phyloP scores from a whole-genome alignment of 1,140 invertebrate species.

The Trachymyrmex cornetzi region DNA sequence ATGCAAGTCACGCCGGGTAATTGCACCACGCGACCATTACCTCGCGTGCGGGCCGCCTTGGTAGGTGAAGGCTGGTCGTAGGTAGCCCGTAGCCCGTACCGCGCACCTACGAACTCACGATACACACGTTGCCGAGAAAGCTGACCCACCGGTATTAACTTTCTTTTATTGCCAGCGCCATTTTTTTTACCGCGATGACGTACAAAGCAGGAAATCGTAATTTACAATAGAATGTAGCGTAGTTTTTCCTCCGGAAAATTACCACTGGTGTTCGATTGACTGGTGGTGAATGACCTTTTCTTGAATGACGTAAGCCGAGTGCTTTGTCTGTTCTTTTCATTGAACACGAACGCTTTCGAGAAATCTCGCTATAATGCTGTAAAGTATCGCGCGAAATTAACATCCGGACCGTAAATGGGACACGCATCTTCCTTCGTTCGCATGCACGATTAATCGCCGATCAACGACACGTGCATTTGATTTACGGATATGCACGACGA shows the following conservation, averaged over 20 bases:
- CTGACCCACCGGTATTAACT: conserved; percentile 47
- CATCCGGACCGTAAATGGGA: conserved; percentile 2
- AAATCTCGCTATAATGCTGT: conserved; percentile 8
- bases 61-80: conserved; percentile 72
- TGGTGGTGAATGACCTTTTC: too few species aligned
- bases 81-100: conserved; percentile 26
- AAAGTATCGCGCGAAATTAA: conserved; percentile 39
- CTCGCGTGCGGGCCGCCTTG: conserved; percentile 71
- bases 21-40: conserved; percentile 79
- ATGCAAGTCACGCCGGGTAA: conserved; percentile 85
- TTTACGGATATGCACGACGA: conserved; percentile 10
- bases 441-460: conserved; percentile 25
- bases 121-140: conserved; percentile 13
- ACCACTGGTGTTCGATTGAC: neutral
- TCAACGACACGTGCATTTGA: conserved; percentile 52
- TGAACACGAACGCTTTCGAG: conserved; percentile 9
- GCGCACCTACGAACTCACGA: conserved; percentile 19
- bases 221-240: neutral
- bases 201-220: conserved; percentile 41
- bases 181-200: conserved; percentile 38
- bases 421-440: neutral
- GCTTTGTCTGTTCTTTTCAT: neutral
- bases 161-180: conserved; percentile 43
- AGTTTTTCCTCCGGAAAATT: conserved; percentile 15
- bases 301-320: neutral